Conservation (phyloP, 2,888 invertebrate genomes). For the Serripes groenlandicus region DNA sequence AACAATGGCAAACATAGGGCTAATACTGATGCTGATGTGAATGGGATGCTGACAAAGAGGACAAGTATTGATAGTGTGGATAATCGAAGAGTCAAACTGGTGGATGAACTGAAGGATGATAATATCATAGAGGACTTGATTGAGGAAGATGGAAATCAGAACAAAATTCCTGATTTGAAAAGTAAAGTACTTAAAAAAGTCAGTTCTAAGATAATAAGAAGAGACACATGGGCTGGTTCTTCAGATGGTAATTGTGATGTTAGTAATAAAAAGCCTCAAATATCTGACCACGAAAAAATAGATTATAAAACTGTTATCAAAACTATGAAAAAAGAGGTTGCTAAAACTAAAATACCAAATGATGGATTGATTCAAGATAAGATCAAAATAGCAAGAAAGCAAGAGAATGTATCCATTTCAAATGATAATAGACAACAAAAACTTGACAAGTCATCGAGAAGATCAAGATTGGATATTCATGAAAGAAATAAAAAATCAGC, state of each 20-base stretch:
- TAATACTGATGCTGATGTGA: neutral
- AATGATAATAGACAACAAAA: neutral
- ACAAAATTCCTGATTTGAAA: slow-evolving; percentile 65
- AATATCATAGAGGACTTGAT: neutral
- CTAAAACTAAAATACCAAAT: neutral
- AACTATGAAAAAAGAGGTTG: neutral
- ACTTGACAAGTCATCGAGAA: neutral
- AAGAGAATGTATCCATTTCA: neutral
- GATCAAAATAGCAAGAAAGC: neutral
- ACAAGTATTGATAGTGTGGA: neutral
- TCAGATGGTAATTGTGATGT: neutral
- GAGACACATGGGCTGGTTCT: slow-evolving; percentile 57
- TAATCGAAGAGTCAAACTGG: slow-evolving; percentile 5
- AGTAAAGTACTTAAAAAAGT: slow-evolving; percentile 74
- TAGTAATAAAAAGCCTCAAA: neutral
- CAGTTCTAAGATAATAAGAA: slow-evolving; percentile 70
- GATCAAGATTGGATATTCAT: slow-evolving; percentile 12
- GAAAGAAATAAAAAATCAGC: neutral
- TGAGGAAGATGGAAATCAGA: slow-evolving; percentile 8
- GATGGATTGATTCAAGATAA: neutral
- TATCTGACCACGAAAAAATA: slow-evolving; percentile 1
- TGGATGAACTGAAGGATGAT: neutral
- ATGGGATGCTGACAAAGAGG: neutral
- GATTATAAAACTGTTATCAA: slow-evolving; percentile 6
- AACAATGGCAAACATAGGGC: neutral